These are phyloP conservation scores for Sebastiscus albofasciatus DNA, from an alignment of 2,797 vertebrate genomes.

Conservation along the genomic window DNA sequence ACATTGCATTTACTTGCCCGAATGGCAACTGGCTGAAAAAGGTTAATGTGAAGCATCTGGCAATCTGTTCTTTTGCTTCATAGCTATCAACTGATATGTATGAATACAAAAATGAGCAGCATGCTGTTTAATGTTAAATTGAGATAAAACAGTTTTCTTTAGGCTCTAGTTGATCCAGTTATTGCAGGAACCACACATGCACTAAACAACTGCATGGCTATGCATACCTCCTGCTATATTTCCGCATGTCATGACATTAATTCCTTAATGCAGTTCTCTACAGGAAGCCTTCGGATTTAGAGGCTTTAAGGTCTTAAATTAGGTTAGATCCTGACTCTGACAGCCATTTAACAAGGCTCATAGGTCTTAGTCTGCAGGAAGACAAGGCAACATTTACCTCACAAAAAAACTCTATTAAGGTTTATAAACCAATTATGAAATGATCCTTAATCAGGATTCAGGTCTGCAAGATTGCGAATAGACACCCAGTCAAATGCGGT, in stretches of 20 bases:
- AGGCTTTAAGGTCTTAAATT: slow-evolving; percentile 56
- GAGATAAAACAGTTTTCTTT: not conserved
- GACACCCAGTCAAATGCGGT: slow-evolving; percentile 22
- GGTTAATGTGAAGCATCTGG: not conserved
- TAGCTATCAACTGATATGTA: not conserved
- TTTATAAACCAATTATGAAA: slow-evolving; percentile 35
- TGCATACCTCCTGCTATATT: slow-evolving; percentile 25
- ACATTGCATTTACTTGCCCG: no score
- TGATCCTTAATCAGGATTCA: slow-evolving; percentile 16
- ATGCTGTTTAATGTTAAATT: not conserved
- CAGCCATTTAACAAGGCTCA: slow-evolving; percentile 40
- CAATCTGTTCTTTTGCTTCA: not conserved
- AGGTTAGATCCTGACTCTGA: slow-evolving; percentile 46
- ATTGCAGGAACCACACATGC: slow-evolving; percentile 1
- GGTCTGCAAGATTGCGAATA: slow-evolving; percentile 32
- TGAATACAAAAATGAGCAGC: not conserved
- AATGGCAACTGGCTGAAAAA: no score
- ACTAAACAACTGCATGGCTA: slow-evolving; percentile 24
- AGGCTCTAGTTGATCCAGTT: slow-evolving; percentile 1
- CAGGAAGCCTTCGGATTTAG: slow-evolving; percentile 48
- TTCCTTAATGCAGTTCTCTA: slow-evolving; percentile 62
- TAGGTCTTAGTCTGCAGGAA: slow-evolving; percentile 13
- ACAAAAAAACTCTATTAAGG: not conserved
- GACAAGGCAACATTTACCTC: slow-evolving; percentile 15
- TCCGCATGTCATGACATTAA: slow-evolving; percentile 54